A percentile compares a stretch with the other conserved stretches of the same genome.
Evolutionary conservation across 2,113 vertebrate species (phyloP).

Genomic region (Periophthalmodon schlosseri): DNA sequence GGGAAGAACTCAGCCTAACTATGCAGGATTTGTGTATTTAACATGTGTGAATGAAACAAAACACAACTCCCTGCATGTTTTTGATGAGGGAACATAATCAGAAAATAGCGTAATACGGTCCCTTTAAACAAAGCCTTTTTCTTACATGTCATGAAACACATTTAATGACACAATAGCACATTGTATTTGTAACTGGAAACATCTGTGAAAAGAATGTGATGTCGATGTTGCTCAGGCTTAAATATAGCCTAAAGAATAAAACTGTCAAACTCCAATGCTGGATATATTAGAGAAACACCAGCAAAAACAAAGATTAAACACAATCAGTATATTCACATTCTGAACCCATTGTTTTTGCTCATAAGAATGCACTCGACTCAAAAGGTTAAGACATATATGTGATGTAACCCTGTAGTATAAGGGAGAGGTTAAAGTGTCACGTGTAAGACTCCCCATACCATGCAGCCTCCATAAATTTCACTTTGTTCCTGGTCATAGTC

Average conservation of each 20-base stretch:
- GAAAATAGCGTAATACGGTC: too few relatives aligned
- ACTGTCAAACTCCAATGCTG: too few relatives aligned
- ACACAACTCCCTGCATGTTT: too few relatives aligned
- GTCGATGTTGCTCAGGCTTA: too few relatives aligned
- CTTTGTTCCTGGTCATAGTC: conserved; percentile 52
- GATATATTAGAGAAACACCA: too few relatives aligned
- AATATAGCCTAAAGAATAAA: too few relatives aligned
- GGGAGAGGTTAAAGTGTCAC: conserved; percentile 32
- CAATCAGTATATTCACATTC: not conserved
- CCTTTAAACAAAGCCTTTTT: not conserved
- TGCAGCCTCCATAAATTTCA: conserved; percentile 29
- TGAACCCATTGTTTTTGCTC: not conserved
- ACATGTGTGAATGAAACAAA: too few relatives aligned
- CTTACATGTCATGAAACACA: not conserved
- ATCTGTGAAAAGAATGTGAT: not conserved
- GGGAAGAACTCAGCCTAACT: too few relatives aligned
- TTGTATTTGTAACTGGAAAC: not conserved
- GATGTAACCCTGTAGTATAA: conserved; percentile 32
- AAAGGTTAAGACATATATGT: conserved; percentile 29
- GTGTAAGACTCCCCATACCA: conserved; percentile 23
- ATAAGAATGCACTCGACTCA: not conserved
- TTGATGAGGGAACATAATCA: too few relatives aligned
- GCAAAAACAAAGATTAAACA: too few relatives aligned
- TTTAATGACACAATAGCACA: not conserved
- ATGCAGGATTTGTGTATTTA: too few relatives aligned